A percentile compares a stretch with the other conserved stretches of the same genome.
Conservation (phyloP, 2,797 vertebrate species). For the Rhodeus uyekii region DNA sequence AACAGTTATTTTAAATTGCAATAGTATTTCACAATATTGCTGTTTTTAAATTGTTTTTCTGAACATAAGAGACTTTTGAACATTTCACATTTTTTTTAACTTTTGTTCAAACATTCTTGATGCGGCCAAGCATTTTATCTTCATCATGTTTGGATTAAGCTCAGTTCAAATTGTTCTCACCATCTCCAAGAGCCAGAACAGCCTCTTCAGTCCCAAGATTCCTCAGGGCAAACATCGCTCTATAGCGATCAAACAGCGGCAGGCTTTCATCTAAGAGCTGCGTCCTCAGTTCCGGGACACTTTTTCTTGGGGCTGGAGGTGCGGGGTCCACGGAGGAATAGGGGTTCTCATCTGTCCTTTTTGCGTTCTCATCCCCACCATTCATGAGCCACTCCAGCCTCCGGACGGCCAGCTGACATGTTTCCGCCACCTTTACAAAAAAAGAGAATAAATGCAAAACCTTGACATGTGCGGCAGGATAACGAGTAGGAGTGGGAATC, state of each 20-base stretch:
- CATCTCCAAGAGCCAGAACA: slow-evolving; percentile 85
- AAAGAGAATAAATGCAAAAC: neutral
- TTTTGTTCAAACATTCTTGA: neutral
- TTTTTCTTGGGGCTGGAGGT: slow-evolving; percentile 77
- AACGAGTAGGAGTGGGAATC: no score
- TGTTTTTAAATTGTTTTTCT: neutral
- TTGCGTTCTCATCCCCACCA: slow-evolving; percentile 52
- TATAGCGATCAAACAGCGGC: slow-evolving; percentile 89
- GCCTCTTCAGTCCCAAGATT: slow-evolving; percentile 83
- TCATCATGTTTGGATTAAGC: neutral
- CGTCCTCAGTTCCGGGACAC: slow-evolving; percentile 72
- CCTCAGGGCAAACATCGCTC: slow-evolving; percentile 94
- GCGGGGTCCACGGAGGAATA: slow-evolving; percentile 91
- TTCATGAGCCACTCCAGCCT: slow-evolving; percentile 88
- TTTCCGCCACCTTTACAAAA: slow-evolving; percentile 88
- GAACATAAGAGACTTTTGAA: neutral
- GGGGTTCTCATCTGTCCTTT: slow-evolving; percentile 68
- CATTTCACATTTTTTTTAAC: neutral
- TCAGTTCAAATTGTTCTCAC: slow-evolving; percentile 65
- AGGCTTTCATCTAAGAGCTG: slow-evolving; percentile 80
- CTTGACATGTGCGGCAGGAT: neutral
- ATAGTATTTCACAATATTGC: neutral
- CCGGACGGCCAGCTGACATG: slow-evolving; percentile 87
- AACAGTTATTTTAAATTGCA: no score
- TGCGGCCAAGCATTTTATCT: neutral